Evolutionary conservation across 2,888 invertebrate genomes (phyloP), one percentile per base, ranked within the genome.

Genomic region (Agrochola circellaris): DNA sequence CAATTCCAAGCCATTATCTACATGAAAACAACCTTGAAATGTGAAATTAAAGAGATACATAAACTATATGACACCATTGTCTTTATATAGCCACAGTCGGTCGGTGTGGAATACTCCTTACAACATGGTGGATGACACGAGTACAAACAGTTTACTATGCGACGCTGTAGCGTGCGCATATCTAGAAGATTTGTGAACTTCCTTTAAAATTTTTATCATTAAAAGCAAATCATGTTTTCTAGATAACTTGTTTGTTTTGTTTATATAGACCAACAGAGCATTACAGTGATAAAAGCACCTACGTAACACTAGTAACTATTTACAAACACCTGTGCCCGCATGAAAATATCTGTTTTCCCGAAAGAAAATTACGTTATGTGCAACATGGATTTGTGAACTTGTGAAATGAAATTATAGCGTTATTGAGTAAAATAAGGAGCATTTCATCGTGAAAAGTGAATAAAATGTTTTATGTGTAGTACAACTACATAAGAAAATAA

Each of bases 161-260:
- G 93, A 90, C 92, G 90, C 87, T 90, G 89, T 86, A 83, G 88
- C 86, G 92, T 83, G 79, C 88, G 88, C 89, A 77, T 69, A 66
- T 45, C 42, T 62, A 64, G 65, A 76, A 87, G 83, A 85, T 81
- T 86, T 82, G 51, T 67, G 66, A 78, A 77, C 81, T 82, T 87
- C 79, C 78, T 77, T 81, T 8, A 68, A 78, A n/a, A 48, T 48
- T 72, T 73, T 69, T 69, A 71, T 77, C 77, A 38, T 62, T 73
- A 56, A 65, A 48, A 73, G 71, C 64, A 72, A 87, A 80, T 68
- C 62, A 48, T 45, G 73, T 79, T 85, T 80, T 79, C 64, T 64
- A 75, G 61, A 48, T 60, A 72, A 26, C 65, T 60, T 62, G 75
- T 73, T 64, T 77, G 71, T 66, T 73, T 77, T n/a, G 38, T 67